phyloP scores from a whole-genome alignment of 2,888 invertebrate species.

The Acronicta psi region DNA sequence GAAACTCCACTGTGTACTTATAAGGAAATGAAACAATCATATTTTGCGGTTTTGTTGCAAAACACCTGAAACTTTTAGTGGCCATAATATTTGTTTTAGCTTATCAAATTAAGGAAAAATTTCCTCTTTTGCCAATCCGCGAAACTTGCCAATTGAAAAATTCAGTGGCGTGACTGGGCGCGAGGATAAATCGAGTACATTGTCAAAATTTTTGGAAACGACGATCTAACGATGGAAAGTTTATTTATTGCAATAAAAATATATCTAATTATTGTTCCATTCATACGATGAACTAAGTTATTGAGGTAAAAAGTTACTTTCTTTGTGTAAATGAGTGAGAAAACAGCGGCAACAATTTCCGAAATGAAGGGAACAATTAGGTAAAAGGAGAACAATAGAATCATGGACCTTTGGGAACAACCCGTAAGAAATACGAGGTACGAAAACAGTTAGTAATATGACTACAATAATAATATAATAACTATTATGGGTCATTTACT shows the following conservation, averaged over 20 bases:
- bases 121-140: slow-evolving; percentile 54
- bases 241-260: slow-evolving; percentile 23
- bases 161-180: slow-evolving; percentile 16
- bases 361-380: slow-evolving; percentile 32
- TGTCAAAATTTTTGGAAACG: neutral
- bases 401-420: neutral
- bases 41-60: slow-evolving; percentile 17
- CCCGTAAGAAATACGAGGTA: too few relatives aligned
- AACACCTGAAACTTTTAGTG: slow-evolving; percentile 47
- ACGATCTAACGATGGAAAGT: slow-evolving; percentile 7
- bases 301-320: neutral
- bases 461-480: too few relatives aligned
- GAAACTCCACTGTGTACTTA: slow-evolving; percentile 11
- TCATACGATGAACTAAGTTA: neutral
- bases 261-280: slow-evolving; percentile 6
- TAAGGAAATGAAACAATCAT: slow-evolving; percentile 19
- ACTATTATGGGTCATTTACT: too few relatives aligned
- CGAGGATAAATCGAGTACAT: slow-evolving; percentile 11
- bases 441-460: too few relatives aligned
- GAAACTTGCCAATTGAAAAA: slow-evolving; percentile 59
- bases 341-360: slow-evolving; percentile 15
- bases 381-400: slow-evolving; percentile 7
- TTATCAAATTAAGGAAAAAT: slow-evolving; percentile 34
- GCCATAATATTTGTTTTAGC: slow-evolving; percentile 66
- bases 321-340: slow-evolving; percentile 7